Evolutionary conservation across 2,888 invertebrate genomes (phyloP).

Genomic region (Ormyrus nitidulus): DNA sequence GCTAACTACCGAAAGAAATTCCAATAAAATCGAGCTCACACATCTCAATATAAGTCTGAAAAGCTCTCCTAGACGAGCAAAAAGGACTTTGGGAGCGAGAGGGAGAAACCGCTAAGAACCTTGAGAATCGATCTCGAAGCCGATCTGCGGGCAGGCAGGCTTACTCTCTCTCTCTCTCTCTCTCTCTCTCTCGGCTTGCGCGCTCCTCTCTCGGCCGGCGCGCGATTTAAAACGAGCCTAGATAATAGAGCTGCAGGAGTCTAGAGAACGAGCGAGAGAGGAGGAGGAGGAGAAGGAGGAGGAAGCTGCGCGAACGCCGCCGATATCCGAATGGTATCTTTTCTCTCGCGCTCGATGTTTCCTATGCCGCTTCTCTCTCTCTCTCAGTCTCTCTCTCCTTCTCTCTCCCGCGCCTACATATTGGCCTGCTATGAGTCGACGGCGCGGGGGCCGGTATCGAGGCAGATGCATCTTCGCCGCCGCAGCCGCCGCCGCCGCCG

Average conservation of each 20-base stretch:
- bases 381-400: slow-evolving; percentile 14
- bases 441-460: slow-evolving; percentile 2
- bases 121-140: slow-evolving; percentile 50
- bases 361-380: slow-evolving; percentile 7
- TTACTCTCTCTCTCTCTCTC: slow-evolving; percentile 36
- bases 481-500: neutral
- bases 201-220: slow-evolving; percentile 29
- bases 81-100: slow-evolving; percentile 38
- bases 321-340: slow-evolving; percentile 53
- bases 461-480: slow-evolving; percentile 29
- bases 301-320: slow-evolving; percentile 10
- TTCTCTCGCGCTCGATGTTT: slow-evolving; percentile 28
- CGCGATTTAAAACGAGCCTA: slow-evolving; percentile 52
- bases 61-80: slow-evolving; percentile 7
- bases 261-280: slow-evolving; percentile 6
- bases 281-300: slow-evolving; percentile 37
- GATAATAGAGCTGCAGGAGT: slow-evolving; percentile 54
- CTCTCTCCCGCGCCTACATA: neutral
- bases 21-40: slow-evolving; percentile 22
- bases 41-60: slow-evolving; percentile 15
- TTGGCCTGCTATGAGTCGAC: slow-evolving; percentile 32
- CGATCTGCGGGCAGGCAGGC: slow-evolving; percentile 42
- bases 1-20: neutral
- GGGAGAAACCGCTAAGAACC: slow-evolving; percentile 52
- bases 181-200: slow-evolving; percentile 4